Evolutionary conservation across 2,113 vertebrate genomes (phyloP), one percentile per base, ranked within the genome.

Genomic region (Leptocoma aspasia): DNA sequence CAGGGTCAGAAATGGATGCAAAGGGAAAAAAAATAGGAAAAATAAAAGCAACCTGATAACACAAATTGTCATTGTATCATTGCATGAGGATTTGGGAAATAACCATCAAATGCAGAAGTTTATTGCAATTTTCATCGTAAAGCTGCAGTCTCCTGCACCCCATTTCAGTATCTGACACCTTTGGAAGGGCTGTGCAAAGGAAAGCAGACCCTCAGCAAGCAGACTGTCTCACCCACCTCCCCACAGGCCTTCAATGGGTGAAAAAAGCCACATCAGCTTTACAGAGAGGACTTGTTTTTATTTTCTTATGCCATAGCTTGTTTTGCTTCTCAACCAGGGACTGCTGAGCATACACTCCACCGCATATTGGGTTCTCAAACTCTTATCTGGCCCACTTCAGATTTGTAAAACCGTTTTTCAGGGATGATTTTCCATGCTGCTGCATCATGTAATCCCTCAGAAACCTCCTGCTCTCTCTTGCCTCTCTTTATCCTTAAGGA

Each of bases 191-290:
- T 56, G 4, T 5, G 28, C 49, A 56, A 60, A 80, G 64, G 26
- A 45, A 57, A n/a, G 73, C 28, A 39, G 35, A 6, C 27, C 37
- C 22, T 56, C 37, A 39, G 60, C 37, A 21, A 47, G 37, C 1
- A 2, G 27, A 10, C 35, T 69, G 33, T 47, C 63, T 63, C 54
- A 61, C 11, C 20, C 31, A 3, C 13, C 31, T 49, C 24, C n/a
- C 28, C 8, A 1, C 0, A 22, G 41, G 42, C 13, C 11, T 1
- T 1, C 10, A 69, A 13, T 3, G 1, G 1, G 15, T 27, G 31
- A 22, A 59, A 37, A 86, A 56, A 7, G 33, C 0, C 33, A 9
- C 39, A 42, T 50, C 31, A 53, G 17, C 50, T 61, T 65, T 37
- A 41, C 18, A 54, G 56, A 59, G 76, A 10, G 0, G 1, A 9